Percentiles rank a stretch among this genome's conserved stretches.
Conservation (phyloP, 2,797 vertebrate genomes). For the Clamator glandarius region DNA sequence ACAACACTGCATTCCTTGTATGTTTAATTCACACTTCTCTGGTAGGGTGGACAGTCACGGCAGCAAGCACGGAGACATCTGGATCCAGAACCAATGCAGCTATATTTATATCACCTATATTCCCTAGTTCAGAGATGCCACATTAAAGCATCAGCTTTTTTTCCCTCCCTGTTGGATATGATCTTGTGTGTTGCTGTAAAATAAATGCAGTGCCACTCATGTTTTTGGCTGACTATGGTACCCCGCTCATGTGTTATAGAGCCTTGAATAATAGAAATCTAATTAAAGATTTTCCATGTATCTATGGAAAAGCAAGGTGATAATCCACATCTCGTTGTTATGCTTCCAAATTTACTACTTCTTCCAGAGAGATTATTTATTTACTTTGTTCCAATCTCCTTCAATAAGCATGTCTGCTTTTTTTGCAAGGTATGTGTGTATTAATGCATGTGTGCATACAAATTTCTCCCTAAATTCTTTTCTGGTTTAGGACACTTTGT, state of each 20-base stretch:
- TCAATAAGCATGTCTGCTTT: neutral
- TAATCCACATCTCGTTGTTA: neutral
- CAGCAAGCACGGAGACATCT: neutral
- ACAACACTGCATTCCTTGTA: neutral
- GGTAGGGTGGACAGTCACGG: neutral
- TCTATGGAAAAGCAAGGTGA: neutral
- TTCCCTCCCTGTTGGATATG: neutral
- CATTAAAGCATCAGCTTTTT: neutral
- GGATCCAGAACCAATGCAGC: neutral
- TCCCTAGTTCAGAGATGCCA: neutral
- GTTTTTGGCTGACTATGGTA: neutral
- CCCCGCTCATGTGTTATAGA: neutral
- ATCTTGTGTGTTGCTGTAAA: neutral
- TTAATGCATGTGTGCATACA: neutral
- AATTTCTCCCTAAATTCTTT: neutral
- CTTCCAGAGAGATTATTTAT: neutral
- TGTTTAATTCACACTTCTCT: slow-evolving; percentile 26
- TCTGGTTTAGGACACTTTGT: neutral
- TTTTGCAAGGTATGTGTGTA: neutral
- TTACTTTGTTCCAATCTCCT: neutral
- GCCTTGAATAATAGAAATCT: neutral
- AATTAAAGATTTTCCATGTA: neutral
- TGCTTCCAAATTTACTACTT: neutral
- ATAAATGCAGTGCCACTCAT: neutral
- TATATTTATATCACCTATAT: neutral